phyloP scores from a whole-genome alignment of 2,797 vertebrate species.

The Pangasius macronema region DNA sequence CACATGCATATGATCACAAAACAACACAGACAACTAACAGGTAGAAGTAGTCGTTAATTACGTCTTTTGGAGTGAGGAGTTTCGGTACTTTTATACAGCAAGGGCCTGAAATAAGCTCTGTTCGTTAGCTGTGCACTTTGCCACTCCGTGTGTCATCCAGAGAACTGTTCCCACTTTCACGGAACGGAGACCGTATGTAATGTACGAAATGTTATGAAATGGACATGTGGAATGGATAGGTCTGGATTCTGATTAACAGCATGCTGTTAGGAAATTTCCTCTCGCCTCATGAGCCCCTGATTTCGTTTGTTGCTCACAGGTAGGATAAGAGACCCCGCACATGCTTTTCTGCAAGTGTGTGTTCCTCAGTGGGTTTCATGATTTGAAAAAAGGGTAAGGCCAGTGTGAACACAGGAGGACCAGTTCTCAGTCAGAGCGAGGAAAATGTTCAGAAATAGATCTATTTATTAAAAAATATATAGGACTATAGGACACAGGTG shows the following conservation, averaged over 20 bases:
- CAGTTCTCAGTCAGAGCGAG: background rate
- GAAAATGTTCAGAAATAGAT: background rate
- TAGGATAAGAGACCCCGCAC: background rate
- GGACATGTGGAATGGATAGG: background rate
- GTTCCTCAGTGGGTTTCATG: background rate
- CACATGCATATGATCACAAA: no score
- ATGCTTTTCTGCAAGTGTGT: background rate
- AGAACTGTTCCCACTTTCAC: background rate
- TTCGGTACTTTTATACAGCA: background rate
- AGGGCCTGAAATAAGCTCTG: background rate
- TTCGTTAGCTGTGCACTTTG: background rate
- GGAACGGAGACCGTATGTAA: background rate
- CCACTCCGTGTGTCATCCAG: background rate
- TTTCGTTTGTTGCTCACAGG: background rate
- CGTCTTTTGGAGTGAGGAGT: no score
- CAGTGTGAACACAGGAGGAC: background rate
- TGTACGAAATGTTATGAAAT: background rate
- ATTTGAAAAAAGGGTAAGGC: background rate
- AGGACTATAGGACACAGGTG: background rate
- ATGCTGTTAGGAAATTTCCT: background rate
- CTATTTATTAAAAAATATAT: background rate
- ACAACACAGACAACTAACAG: no score
- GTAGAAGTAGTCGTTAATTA: no score
- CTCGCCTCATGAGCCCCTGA: background rate
- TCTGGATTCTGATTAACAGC: background rate